Percentiles rank a stretch among this genome's conserved stretches.
Conservation (phyloP, 23 tunicate genomes). For the Diplosoma virens region DNA sequence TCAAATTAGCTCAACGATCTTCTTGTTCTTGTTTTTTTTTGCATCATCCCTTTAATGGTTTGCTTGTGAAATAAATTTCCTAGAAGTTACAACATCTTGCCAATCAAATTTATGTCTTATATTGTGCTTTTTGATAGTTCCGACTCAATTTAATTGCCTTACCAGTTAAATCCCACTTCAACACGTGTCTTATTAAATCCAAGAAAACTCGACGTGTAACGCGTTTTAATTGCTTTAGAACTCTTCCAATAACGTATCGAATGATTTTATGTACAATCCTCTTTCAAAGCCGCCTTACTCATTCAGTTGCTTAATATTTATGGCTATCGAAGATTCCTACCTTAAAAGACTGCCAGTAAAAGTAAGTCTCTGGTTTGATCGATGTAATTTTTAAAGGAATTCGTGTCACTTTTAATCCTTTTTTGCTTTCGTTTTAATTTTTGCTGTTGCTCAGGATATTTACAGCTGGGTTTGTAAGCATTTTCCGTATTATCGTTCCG, state of each 20-base stretch:
- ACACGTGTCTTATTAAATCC: too few relatives aligned
- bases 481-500: constrained; percentile 90
- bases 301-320: constrained; percentile 87
- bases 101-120: too few relatives aligned
- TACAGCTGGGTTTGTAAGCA: constrained; percentile 91
- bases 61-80: not conserved
- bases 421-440: not conserved
- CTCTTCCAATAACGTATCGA: too few relatives aligned
- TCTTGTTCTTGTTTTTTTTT: not conserved
- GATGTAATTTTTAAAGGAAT: too few relatives aligned
- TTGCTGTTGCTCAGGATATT: constrained; percentile 50
- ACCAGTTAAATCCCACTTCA: too few relatives aligned
- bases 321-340: constrained; percentile 93
- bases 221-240: too few relatives aligned
- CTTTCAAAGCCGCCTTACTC: constrained; percentile 90
- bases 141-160: too few relatives aligned
- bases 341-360: constrained; percentile 83
- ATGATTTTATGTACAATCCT: constrained; percentile 48
- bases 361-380: constrained; percentile 40
- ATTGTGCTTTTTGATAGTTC: too few relatives aligned
- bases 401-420: not conserved
- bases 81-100: too few relatives aligned
- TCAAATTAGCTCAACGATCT: too few relatives aligned
- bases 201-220: too few relatives aligned
- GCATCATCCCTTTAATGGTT: not conserved